Base-by-base conservation (phyloP, 1,140 invertebrate genomes). In the Phocides pigmalion region DNA sequence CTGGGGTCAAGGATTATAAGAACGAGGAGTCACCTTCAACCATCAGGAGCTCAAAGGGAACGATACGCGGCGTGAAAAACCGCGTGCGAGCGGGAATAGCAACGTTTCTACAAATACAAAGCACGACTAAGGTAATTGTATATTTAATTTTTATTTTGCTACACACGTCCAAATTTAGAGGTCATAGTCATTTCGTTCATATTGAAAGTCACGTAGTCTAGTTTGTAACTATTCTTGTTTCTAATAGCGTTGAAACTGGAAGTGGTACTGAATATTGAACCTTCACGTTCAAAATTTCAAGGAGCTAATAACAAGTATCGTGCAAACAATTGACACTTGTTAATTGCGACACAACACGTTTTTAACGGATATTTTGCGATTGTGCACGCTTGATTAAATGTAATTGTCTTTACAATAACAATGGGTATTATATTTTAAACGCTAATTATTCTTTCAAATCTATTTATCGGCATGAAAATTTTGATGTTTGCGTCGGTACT, bases 31-130 rank as follows among this genome's bases (percentile, higher is more conserved):
- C 91, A 46, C 89, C 94, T n/a, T 93, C 94, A 2, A 96, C 96
- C 50, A 97, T 98, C 80, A 93, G 95, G 69, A 98, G 97, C 92
- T 95, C 96, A 64, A 97, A 96, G 83, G 98, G 98, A 22, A 98
- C 97, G 1, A 96, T 98, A 58, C 93, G 98, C 14, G 97, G 97
- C 46, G 97, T 98, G 44, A 98, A 97, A 91, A 98, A 99, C 92
- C 93, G 97, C 73, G 98, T 99, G 16, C 92, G 97, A 72, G 97
- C 97, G 50, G 97, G 98, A 66, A 98, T 99, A 74, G 97, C 96
- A 11, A 98, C 97, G 3, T 98, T 98, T 87, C 93, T 98, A 11
- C 96, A 97, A 77, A 95, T 96, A 72, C 95, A 95, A 70, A 93
- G 93, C 67, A 92, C 94, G 37, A 94, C 93, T 37, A 94, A 91